phyloP scores from a whole-genome alignment of 1,140 invertebrate species.

The Caenorhabditis remanei region DNA sequence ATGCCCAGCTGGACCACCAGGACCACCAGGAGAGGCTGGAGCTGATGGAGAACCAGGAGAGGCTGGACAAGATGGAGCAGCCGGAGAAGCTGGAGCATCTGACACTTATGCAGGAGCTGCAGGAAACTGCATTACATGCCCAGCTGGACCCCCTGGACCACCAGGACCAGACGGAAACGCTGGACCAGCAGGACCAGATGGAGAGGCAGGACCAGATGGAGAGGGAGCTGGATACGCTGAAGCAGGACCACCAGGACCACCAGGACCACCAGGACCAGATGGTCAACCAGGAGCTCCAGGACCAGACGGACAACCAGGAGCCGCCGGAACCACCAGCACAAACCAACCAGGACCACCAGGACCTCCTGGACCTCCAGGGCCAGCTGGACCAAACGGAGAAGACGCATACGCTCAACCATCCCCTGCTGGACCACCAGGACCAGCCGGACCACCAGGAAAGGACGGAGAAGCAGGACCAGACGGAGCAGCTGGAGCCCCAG shows the following conservation, averaged over 20 bases:
- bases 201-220: slow-evolving; percentile 59
- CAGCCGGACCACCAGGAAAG: slow-evolving; percentile 51
- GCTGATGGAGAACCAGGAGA: slow-evolving; percentile 53
- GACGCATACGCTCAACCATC: slow-evolving; percentile 40
- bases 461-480: slow-evolving; percentile 40
- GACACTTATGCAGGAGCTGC: slow-evolving; percentile 29
- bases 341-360: slow-evolving; percentile 59
- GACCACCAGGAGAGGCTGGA: slow-evolving; percentile 56
- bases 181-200: slow-evolving; percentile 55
- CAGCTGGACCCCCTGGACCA: slow-evolving; percentile 60
- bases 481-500: slow-evolving; percentile 28
- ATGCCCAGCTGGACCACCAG: slow-evolving; percentile 56
- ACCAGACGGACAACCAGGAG: slow-evolving; percentile 53
- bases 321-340: slow-evolving; percentile 46
- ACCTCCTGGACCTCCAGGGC: slow-evolving; percentile 52
- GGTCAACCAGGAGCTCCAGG: slow-evolving; percentile 59
- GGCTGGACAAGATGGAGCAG: slow-evolving; percentile 36
- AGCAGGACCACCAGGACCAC: slow-evolving; percentile 57
- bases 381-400: slow-evolving; percentile 34
- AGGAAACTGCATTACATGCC: slow-evolving; percentile 58
- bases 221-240: slow-evolving; percentile 25
- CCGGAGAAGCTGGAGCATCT: slow-evolving; percentile 18
- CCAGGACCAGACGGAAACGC: slow-evolving; percentile 59
- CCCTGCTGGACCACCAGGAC: slow-evolving; percentile 37
- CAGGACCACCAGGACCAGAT: slow-evolving; percentile 56